Evolutionary conservation across 2,888 invertebrate species (phyloP), one percentile per base, ranked within the genome.

Genomic region (Chrysopilus asiliformis): DNA sequence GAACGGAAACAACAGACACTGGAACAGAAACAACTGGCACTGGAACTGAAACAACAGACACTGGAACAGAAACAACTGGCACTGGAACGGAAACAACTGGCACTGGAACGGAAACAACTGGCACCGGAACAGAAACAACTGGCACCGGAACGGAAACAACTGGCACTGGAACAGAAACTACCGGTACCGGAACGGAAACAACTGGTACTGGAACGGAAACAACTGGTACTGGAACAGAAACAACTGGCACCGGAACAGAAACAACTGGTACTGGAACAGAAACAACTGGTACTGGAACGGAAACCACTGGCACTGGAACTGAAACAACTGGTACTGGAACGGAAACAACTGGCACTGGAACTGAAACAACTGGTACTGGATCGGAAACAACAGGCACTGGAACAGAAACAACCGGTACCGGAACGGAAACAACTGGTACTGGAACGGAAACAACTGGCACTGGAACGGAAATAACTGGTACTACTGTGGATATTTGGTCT

Each of bases 401-500:
- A 22, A 22, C 22, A 10, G 10, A 46, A 5, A 30, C 41, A n/a
- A 45, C 51, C 22, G 46, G 46, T 31, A 39, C 43, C 18, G 39
- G 45, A 13, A 47, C 47, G 5, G 51, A 45, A 17, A 47, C 22
- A 17, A 32, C 37, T 9, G 37, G 31, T 10, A 22, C 22, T 22
- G 10, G 7, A 8, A 10, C 7, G 39, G 48, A 49, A 16, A 45
- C 48, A 12, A 53, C 51, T 18, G 10, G 29, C 26, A 34, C 40
- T 12, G 18, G 10, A 12, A n/a, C 10, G 7, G 22, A 22, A 8
- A 7, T 8, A 22, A 22, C 22, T 8, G 47, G 45, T 7, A 54
- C 53, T 2, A 57, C 60, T 4, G 45, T 46, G 19, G 62, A 60
- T 45, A 58, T 60, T 36, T 63, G 62, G 63, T 53, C 57, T 24